Conservation (phyloP, 2,888 invertebrate species). For the Tuta absoluta region DNA sequence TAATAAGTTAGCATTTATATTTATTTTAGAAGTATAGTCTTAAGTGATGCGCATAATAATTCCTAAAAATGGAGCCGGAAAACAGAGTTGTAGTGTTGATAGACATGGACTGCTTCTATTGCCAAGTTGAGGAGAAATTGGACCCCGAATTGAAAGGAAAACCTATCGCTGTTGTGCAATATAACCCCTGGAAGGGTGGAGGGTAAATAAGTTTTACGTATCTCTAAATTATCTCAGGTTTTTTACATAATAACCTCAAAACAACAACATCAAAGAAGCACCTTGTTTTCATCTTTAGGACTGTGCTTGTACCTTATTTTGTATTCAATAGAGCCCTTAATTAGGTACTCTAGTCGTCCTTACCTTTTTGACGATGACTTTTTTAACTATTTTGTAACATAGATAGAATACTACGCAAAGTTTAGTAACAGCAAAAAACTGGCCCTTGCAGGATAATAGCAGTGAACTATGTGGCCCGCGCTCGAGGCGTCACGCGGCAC, state of each 20-base stretch:
- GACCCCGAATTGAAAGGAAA: conserved; percentile 90
- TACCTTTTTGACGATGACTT: too few relatives aligned
- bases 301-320: too few relatives aligned
- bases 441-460: conserved; percentile 90
- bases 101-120: conserved; percentile 99
- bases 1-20: background rate
- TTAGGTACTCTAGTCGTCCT: too few relatives aligned
- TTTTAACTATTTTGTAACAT: too few relatives aligned
- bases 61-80: conserved; percentile 65
- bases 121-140: conserved; percentile 98
- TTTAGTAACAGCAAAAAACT: background rate
- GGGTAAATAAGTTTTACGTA: conserved; percentile 83
- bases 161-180: conserved; percentile 98
- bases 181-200: conserved; percentile 95
- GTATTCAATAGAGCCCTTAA: too few relatives aligned
- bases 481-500: conserved; percentile 92
- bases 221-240: background rate
- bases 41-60: background rate
- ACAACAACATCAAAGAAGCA: background rate
- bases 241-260: conserved; percentile 15
- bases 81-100: conserved; percentile 91
- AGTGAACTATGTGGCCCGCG: conserved; percentile 97
- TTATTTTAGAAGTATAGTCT: background rate
- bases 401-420: too few relatives aligned
- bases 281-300: background rate